Conservation (phyloP, 2,797 vertebrate genomes). For the Coccyzus lansbergi region DNA sequence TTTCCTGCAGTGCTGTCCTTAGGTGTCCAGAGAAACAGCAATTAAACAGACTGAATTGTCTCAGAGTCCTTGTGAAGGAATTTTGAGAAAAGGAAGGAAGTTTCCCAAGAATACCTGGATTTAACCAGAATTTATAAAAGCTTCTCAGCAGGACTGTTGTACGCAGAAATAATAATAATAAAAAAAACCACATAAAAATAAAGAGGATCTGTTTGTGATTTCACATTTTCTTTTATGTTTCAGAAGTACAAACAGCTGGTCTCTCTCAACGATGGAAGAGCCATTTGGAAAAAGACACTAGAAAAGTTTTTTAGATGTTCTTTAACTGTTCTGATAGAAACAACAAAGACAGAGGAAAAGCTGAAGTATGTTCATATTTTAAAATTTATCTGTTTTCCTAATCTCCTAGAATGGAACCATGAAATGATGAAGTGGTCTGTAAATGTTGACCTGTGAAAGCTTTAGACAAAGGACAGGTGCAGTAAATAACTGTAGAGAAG, state of each 20-base stretch:
- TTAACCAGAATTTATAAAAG: conserved; percentile 36
- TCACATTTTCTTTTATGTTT: conserved; percentile 7
- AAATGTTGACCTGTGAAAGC: neutral
- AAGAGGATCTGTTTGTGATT: neutral
- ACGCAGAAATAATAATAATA: too few relatives aligned
- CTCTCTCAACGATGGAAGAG: neutral
- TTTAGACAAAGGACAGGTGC: neutral
- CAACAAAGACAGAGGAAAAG: neutral
- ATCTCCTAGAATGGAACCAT: neutral
- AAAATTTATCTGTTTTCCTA: neutral
- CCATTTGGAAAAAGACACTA: neutral
- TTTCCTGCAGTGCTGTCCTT: conserved; percentile 17
- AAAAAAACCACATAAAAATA: too few relatives aligned
- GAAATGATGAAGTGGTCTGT: neutral
- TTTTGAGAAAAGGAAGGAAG: neutral
- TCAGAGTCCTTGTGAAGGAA: conserved; percentile 32
- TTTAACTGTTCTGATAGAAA: neutral
- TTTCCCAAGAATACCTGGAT: conserved; percentile 8
- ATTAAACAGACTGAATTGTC: conserved; percentile 25
- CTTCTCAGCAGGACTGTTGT: neutral
- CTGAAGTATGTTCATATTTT: neutral
- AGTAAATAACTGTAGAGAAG: neutral
- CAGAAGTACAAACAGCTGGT: neutral
- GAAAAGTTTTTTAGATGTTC: neutral
- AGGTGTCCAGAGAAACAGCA: conserved; percentile 32